Base-by-base conservation (phyloP, 2,888 invertebrate genomes). In the Eupeodes latifasciatus region DNA sequence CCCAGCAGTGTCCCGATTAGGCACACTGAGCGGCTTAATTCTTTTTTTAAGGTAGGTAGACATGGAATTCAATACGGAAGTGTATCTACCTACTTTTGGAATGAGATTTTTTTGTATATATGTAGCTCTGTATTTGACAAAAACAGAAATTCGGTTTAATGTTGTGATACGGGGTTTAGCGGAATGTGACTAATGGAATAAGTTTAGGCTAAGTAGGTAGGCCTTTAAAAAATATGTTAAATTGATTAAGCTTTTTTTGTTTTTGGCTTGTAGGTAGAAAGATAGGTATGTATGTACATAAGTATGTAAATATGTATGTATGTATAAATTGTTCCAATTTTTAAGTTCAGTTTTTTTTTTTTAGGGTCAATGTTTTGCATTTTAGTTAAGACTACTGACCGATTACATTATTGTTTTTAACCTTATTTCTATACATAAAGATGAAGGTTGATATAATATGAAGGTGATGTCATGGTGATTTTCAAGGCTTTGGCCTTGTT, bases 1-100 rank as follows among this genome's bases (percentile, higher is more conserved):
- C 5, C 55, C 67, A 51, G 66, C 67, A 51, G 66, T 85, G 69
- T 53, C 81, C 79, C 75, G 64, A 75, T 86, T 71, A 51, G 81
- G 57, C 51, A 40, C 40, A 40, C 5, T 7, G 40, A 44, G 40
- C n/a, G 40, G 62, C 40, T 44, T 62, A 44, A 16, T 61, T 67
- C 36, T 69, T 55, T 40, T 69, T 69, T 40, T 69, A 34, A 66
- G 47, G 47, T 53, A 69, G 53, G 53, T 55, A 69, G 69, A 34
- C 40, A 40, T 71, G 12, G 9, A 55, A 34, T 19, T 40, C 71
- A 7, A 44, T 44, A 55, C 71, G 71, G 71, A 71, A 71, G 49
- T 55, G 14, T 36, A 40, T 9, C 40, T 40, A 7, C 5, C 40
- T 40, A 16, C 16, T 47, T 36, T 53, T 69, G 51, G 36, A 53